A percentile compares a stretch with the other conserved stretches of the same genome.
Conservation (phyloP, 2,888 invertebrate species). For the Ligdia adustata region DNA sequence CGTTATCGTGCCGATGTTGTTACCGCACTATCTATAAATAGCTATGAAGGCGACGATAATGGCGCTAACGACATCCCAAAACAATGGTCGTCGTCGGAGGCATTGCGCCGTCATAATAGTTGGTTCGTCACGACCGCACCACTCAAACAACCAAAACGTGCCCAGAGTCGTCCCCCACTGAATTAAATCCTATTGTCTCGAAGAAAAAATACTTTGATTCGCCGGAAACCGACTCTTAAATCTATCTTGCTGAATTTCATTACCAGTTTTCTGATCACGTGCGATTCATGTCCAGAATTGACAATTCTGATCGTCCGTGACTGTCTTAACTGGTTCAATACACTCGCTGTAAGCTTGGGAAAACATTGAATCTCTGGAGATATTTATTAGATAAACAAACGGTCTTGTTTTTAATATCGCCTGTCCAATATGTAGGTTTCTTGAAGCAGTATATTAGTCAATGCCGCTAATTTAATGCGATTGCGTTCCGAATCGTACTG, state of each 20-base stretch:
- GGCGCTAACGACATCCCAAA: constrained; percentile 36
- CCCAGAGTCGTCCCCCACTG: constrained; percentile 31
- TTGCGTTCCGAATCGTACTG: constrained; percentile 16
- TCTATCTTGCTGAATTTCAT: constrained; percentile 18
- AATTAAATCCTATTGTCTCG: constrained; percentile 42
- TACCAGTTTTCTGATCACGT: constrained; percentile 8
- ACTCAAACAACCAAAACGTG: constrained; percentile 52
- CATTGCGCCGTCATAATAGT: constrained; percentile 37
- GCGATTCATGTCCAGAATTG: not conserved
- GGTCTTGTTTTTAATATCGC: constrained; percentile 2
- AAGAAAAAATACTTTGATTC: constrained; percentile 22
- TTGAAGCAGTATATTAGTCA: constrained; percentile 16
- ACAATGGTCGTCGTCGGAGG: constrained; percentile 37
- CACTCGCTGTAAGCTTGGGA: not conserved
- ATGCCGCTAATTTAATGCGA: constrained; percentile 18
- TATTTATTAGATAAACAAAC: constrained; percentile 1
- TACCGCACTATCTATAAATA: constrained; percentile 36
- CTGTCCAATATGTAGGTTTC: constrained; percentile 14
- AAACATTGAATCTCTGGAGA: not conserved
- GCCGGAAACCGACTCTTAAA: constrained; percentile 20
- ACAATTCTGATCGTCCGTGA: not conserved
- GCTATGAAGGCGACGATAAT: constrained; percentile 39
- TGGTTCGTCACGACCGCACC: constrained; percentile 53
- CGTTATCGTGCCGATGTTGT: constrained; percentile 35
- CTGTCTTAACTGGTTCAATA: not conserved